phyloP scores from a whole-genome alignment of 1,140 invertebrate genomes.

The Galleria mellonella region DNA sequence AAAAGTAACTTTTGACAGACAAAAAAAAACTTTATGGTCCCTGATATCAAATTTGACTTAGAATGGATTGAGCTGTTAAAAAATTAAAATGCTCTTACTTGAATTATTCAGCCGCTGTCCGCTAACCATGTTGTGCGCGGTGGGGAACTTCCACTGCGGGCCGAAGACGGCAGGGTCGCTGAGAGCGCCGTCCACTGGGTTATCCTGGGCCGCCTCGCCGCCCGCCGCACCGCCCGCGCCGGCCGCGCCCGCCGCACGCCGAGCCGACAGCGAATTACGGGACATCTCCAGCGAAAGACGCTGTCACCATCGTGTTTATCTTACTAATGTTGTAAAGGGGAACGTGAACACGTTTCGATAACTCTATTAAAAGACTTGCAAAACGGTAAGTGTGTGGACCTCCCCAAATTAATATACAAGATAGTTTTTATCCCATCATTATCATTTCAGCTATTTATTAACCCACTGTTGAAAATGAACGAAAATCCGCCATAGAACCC shows the following conservation, averaged over 20 bases:
- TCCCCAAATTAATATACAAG: no score
- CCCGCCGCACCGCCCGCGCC: constrained; percentile 15
- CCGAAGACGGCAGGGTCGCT: constrained; percentile 28
- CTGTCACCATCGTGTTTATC: constrained; percentile 50
- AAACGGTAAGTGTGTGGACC: no score
- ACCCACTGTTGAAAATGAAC: no score
- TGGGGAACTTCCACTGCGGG: constrained; percentile 40
- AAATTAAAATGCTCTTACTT: constrained; percentile 15
- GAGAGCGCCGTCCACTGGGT: constrained; percentile 40
- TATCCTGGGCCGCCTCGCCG: constrained; percentile 30
- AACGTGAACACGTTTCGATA: no score
- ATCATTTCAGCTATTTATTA: no score
- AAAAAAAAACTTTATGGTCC: no score
- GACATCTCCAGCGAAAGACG: constrained; percentile 83
- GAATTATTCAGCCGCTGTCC: constrained; percentile 33
- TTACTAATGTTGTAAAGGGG: background rate
- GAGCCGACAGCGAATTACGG: constrained; percentile 76
- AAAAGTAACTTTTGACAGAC: no score
- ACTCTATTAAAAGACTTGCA: no score
- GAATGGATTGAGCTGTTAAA: no score
- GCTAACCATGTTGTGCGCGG: constrained; percentile 23
- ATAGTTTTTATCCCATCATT: no score
- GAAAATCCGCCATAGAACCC: no score
- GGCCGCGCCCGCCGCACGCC: constrained; percentile 42
- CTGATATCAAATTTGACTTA: no score